Conservation (phyloP, 2,113 vertebrate species). For the pig (Sus scrofa) region T2T-Sscrofa CM000830.6:87663501-87664000, state of each 20-base stretch:
- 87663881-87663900: neutral
- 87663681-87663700: neutral
- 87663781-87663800: neutral
- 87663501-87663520: neutral
- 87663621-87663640: neutral
- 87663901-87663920: neutral
- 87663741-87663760: neutral
- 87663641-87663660: neutral
- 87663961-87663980: neutral
- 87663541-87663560: neutral
- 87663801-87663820: neutral
- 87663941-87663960: neutral
- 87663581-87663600: constrained; percentile 17
- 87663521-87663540: neutral
- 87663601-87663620: neutral
- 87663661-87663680: neutral
- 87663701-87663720: neutral
- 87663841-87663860: neutral
- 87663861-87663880: neutral
- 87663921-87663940: neutral
- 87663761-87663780: neutral
- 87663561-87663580: neutral
- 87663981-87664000: neutral
- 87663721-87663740: neutral
- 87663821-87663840: neutral